Base-by-base conservation (phyloP, 2,113 vertebrate species). In the Myotis davidii region DNA sequence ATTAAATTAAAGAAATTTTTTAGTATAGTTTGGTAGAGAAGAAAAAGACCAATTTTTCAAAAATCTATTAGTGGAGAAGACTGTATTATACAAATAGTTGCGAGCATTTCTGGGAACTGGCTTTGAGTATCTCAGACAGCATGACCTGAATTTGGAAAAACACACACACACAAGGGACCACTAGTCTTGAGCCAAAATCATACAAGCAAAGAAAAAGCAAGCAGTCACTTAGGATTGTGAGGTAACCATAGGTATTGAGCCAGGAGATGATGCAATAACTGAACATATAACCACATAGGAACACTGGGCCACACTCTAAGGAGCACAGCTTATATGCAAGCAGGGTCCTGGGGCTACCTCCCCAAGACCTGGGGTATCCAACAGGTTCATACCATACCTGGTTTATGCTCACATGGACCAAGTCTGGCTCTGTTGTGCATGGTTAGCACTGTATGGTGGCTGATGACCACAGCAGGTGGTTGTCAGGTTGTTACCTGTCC, bases 31-130 rank as follows among this genome's bases (percentile, higher is more conserved):
- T 54, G 39, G 4, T 65, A 14, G 50, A 34, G 32, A 82, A 54
- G 34, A 85, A 88, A 87, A 92, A 32, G n/a, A 84, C 74, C 72
- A 70, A 32, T 95, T 96, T 90, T 90, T 90, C 23, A 94, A 81
- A 90, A 91, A 64, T 93, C 73, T 89, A 0, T 93, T 94, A 93
- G 87, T 82, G 27, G 6, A 65, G 48, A 91, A 93, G 69, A 89
- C n/a, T 69, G 0, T 85, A 67, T 82, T 91, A 82, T 65, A 89
- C 39, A 85, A 56, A 81, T 37, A 87, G 18, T 91, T 5, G 27
- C 20, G 27, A 93, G 39, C 7, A 72, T 93, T 96, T 97, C 94
- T 97, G 87, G 95, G 79, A 97, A 94, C 56, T 94, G 76, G 9
- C 94, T 93, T 94, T 79, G 48, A 89, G 3, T 72, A 72, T 94